These are phyloP conservation scores for Halcyon badia DNA, from an alignment of 2,797 vertebrate species.

Conservation along the genomic window DNA sequence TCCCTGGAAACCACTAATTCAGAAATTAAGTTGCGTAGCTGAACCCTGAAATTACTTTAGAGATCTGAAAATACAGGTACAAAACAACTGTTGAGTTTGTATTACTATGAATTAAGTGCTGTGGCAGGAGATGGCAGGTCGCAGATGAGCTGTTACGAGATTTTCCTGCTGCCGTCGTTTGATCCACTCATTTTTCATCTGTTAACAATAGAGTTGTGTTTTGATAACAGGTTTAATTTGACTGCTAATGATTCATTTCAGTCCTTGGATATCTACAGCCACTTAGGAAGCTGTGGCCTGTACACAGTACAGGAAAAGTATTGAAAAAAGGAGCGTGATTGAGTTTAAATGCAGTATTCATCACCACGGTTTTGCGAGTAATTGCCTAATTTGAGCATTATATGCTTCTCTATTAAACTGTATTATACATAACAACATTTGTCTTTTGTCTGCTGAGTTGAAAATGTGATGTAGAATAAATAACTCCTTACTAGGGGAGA, in stretches of 20 bases:
- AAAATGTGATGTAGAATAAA: neutral
- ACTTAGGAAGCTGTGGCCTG: neutral
- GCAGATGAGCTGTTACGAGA: slow-evolving; percentile 47
- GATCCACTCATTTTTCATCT: slow-evolving; percentile 39
- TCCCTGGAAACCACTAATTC: slow-evolving; percentile 13
- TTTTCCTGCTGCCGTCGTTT: slow-evolving; percentile 31
- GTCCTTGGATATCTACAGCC: neutral
- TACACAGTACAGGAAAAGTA: neutral
- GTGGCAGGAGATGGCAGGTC: slow-evolving; percentile 14
- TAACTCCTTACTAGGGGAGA: neutral
- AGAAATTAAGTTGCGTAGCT: neutral
- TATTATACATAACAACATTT: neutral
- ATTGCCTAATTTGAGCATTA: neutral
- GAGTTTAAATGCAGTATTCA: slow-evolving; percentile 1
- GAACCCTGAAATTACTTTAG: slow-evolving; percentile 35
- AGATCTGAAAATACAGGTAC: slow-evolving; percentile 24
- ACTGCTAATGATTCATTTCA: slow-evolving; percentile 61
- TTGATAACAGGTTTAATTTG: slow-evolving; percentile 63
- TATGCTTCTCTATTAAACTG: neutral
- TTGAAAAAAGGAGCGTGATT: neutral
- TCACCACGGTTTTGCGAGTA: neutral
- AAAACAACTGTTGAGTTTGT: neutral
- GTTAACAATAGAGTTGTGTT: slow-evolving; percentile 36
- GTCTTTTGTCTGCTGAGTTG: neutral
- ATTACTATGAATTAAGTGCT: neutral